Percentiles rank a stretch among this genome's conserved stretches.
Evolutionary conservation across 1,140 invertebrate species (phyloP).

Genomic region (Dendrolimus punctatus): DNA sequence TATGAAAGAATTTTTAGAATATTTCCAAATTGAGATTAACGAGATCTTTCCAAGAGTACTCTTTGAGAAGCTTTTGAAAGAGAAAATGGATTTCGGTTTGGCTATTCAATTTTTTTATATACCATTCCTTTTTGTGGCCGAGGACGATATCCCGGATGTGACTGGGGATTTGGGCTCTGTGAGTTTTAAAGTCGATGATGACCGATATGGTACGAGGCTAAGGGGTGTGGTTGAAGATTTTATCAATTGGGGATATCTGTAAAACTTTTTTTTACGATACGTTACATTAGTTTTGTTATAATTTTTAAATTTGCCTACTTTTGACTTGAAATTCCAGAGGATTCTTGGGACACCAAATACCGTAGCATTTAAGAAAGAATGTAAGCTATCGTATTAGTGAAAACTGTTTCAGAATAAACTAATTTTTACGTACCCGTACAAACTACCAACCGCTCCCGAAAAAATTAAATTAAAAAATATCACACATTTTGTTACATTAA

Average conservation of each 20-base stretch:
- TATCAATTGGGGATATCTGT: constrained; percentile 22
- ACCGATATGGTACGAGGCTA: constrained; percentile 22
- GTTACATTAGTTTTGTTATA: too few relatives aligned
- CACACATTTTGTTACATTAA: too few relatives aligned
- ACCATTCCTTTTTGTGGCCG: constrained; percentile 30
- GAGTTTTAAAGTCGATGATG: constrained; percentile 21
- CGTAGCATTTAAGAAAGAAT: too few relatives aligned
- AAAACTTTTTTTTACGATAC: too few relatives aligned
- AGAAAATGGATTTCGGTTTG: constrained; percentile 34
- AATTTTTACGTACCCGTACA: too few relatives aligned
- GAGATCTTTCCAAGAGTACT: constrained; percentile 23
- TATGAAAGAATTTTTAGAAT: constrained; percentile 26
- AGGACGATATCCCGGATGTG: constrained; percentile 30
- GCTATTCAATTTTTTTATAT: constrained; percentile 31
- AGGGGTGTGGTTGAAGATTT: constrained; percentile 40
- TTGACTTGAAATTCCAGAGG: too few relatives aligned
- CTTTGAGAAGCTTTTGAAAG: constrained; percentile 31
- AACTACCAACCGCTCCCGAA: too few relatives aligned
- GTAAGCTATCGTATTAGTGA: too few relatives aligned
- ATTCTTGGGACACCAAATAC: too few relatives aligned
- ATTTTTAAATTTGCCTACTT: too few relatives aligned
- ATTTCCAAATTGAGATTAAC: constrained; percentile 32
- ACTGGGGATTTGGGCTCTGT: constrained; percentile 24
- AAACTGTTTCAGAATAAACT: too few relatives aligned
- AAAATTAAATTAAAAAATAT: too few relatives aligned